Evolutionary conservation across 1,140 invertebrate species (phyloP), one percentile per base, ranked within the genome.

Genomic region (Camponotus pennsylvanicus): DNA sequence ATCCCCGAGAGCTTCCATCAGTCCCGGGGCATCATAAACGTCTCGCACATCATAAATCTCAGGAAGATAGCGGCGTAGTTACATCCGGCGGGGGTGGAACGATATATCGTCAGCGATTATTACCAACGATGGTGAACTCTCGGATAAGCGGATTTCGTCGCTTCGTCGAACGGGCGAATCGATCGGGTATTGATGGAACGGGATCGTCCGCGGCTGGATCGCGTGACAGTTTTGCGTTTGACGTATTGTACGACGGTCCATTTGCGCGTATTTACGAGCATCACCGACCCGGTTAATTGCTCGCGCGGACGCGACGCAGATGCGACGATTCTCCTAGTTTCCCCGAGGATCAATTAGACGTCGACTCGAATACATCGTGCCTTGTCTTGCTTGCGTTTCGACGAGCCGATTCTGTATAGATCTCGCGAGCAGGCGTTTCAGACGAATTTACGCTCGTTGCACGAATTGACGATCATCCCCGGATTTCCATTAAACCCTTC

Each of bases 301-400:
- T 59, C 71, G 77, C 67, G 84, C 82, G 75, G 34, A 86, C 57
- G 88, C 49, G 64, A 37, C 78, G 42, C 73, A 89, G 79, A 87
- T 87, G 79, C 49, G 52, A 52, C 55, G 73, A 63, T 0, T 49
- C 9, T 45, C 27, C 61, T 55, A 61, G 15, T 82, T 90, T 27
- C 88, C 21, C 75, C 34, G 18, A 71, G 79, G 85, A 85, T 87
- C 88, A 89, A 90, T 90, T 90, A 89, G 80, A 88, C 83, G 64
- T 63, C 49, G 27, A 27, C 52, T 59, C 52, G 71, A 21, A 66
- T 70, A 21, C 42, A 64, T 49, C 4, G 15, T 4, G 45, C 8
- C 69, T n/a, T 11, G 52, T 18, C 8, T n/a, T 9, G 49, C 0
- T 8, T 61, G 32, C 18, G 27, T 66, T 64, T 78, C 73, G 73